A percentile compares a stretch with the other conserved stretches of the same genome.
Evolutionary conservation across 2,888 invertebrate genomes (phyloP).

Genomic region (Nemoura dubitans): DNA sequence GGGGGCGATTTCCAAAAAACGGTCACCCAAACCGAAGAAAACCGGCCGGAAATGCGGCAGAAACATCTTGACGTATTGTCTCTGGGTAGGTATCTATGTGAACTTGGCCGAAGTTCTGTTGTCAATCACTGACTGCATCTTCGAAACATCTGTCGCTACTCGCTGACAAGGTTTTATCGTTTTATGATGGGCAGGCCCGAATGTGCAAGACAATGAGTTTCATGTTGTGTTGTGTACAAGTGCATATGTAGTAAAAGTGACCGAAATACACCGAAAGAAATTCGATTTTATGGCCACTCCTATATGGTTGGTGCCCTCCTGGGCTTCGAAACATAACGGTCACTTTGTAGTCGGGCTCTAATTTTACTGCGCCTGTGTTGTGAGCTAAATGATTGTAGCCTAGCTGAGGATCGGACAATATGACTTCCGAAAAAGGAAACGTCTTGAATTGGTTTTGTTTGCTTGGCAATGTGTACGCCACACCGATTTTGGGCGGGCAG

Average conservation of each 20-base stretch:
- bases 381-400: not conserved
- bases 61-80: not conserved
- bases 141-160: not conserved
- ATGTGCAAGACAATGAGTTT: not conserved
- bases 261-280: not conserved
- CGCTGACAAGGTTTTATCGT: not conserved
- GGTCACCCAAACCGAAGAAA: not conserved
- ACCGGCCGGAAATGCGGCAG: not conserved
- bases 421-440: not conserved
- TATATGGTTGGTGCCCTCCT: not conserved
- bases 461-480: not conserved
- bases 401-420: not conserved
- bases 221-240: not conserved
- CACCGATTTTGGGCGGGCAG: not conserved
- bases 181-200: not conserved
- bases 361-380: not conserved
- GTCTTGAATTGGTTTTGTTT: not conserved
- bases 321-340: no score
- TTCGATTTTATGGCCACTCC: not conserved
- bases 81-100: not conserved
- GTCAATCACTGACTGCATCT: not conserved
- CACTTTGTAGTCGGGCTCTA: not conserved
- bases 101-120: not conserved
- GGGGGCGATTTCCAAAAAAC: no score
- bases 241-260: not conserved